A percentile compares a stretch with the other conserved stretches of the same genome.
phyloP scores from a whole-genome alignment of 2,113 vertebrate species.

The Ciconia maguari region DNA sequence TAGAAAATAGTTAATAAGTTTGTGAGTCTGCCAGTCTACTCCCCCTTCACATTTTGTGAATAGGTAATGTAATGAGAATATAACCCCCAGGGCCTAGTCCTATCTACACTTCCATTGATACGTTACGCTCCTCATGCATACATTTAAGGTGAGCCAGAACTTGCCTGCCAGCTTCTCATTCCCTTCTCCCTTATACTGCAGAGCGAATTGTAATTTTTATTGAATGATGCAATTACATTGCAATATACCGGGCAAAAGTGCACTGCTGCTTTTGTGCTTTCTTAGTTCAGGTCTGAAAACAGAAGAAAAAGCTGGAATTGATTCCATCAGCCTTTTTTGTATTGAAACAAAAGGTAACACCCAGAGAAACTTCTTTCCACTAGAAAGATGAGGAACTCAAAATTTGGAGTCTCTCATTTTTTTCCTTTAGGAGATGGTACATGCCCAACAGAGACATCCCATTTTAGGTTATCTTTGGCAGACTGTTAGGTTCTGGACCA shows the following conservation, averaged over 20 bases:
- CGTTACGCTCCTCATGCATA: background rate
- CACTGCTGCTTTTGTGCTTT: background rate
- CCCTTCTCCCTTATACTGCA: background rate
- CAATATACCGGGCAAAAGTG: background rate
- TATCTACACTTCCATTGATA: background rate
- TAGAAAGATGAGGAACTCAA: background rate
- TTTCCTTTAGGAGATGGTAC: background rate
- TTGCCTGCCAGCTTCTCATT: background rate
- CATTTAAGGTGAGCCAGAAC: background rate
- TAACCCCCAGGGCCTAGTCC: background rate
- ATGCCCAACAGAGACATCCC: background rate
- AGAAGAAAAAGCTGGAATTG: background rate
- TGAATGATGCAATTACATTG: background rate
- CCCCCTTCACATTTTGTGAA: background rate
- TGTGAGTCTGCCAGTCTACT: background rate
- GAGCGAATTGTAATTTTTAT: background rate
- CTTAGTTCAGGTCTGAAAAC: background rate
- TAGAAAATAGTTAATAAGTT: background rate
- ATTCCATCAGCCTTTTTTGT: background rate
- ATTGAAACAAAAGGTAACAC: background rate
- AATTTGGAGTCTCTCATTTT: background rate
- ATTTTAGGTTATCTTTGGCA: background rate
- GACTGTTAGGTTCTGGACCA: background rate
- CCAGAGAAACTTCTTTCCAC: background rate
- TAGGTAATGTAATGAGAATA: background rate